Base-by-base conservation (phyloP, 1,140 invertebrate genomes). In the Drosophila baimaii region DNA sequence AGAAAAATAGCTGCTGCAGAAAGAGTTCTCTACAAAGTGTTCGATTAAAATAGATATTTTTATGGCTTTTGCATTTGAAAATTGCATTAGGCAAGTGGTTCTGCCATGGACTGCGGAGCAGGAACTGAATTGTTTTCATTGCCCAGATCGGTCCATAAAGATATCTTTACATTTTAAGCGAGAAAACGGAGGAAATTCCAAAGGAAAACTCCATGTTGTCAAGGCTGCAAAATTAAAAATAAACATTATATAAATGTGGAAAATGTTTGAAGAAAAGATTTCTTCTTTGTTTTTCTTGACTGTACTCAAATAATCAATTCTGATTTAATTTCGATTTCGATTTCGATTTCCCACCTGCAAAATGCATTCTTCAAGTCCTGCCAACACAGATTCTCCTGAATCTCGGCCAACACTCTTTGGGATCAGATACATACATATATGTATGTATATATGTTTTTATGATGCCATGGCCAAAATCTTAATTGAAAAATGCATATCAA, bases 21-120 rank as follows among this genome's bases (percentile, higher is more conserved):
- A 37, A 52, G 56, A 55, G 61, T 49, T 57, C 51, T 21, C 51
- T 21, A 65, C 71, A 74, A 77, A 77, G 73, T 77, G 73, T 77
- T 77, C 73, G 73, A 77, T 77, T 77, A 68, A 77, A 77, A 77
- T 77, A 51, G 73, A 77, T 77, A 77, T 76, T 77, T 77, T 76
- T 76, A 77, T 77, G 73, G 73, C 72, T 66, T 77, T 77, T 77
- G 73, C 73, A 77, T 77, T 77, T 43, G 72, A 77, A 68, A 77
- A 77, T 77, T 76, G 73, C 73, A 77, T 66, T 52, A 68, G 62
- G 65, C 69, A 47, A 71, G 68, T 71, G 68, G 46, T 66, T 52
- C 8, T 12, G 5, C 9, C 23, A 9, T 4, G 23, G 9, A 1
- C 8, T 3, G 2, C 8, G 9, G 2, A 49, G 31, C n/a, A 17